Percentiles rank a stretch among this genome's conserved stretches.
Conservation (phyloP, 2,797 vertebrate genomes). For the Enteromius anoplus region DNA sequence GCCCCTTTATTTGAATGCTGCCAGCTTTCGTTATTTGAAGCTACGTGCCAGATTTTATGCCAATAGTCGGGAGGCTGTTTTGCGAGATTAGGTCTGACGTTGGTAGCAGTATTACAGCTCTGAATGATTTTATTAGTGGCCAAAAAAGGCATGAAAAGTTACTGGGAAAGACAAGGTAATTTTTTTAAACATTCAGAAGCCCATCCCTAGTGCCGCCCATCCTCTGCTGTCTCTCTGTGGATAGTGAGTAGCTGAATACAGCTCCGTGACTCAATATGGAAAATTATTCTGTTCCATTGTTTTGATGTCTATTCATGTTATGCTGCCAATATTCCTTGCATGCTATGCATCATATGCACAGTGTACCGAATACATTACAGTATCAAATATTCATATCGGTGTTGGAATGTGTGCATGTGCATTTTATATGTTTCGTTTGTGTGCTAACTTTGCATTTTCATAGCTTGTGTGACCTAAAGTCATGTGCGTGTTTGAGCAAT, state of each 20-base stretch:
- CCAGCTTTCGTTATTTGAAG: not conserved
- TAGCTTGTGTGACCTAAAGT: not conserved
- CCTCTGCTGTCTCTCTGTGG: slow-evolving; percentile 12
- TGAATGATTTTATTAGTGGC: slow-evolving; percentile 24
- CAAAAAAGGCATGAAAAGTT: slow-evolving; percentile 8
- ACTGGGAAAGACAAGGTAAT: slow-evolving; percentile 18
- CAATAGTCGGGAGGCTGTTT: slow-evolving; percentile 16
- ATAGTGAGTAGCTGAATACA: slow-evolving; percentile 10
- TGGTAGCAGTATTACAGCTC: not conserved
- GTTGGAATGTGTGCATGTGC: slow-evolving; percentile 14
- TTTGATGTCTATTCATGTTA: slow-evolving; percentile 43
- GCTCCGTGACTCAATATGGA: slow-evolving; percentile 29
- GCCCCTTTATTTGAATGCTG: slow-evolving; percentile 6
- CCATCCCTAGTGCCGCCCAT: not conserved
- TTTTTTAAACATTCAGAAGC: slow-evolving; percentile 2
- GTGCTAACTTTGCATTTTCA: slow-evolving; percentile 6
- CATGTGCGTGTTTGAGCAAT: not conserved
- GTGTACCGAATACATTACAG: slow-evolving; percentile 13
- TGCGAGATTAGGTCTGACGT: slow-evolving; percentile 6
- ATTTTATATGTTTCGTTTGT: slow-evolving; percentile 1
- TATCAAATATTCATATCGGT: slow-evolving; percentile 34
- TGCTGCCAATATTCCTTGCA: slow-evolving; percentile 31
- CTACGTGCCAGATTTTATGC: not conserved
- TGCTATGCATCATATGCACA: slow-evolving; percentile 9
- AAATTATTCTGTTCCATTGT: slow-evolving; percentile 40